Percentiles rank a stretch among this genome's conserved stretches.
Conservation (phyloP, 1,140 invertebrate genomes). For the Trachymyrmex cornetzi region DNA sequence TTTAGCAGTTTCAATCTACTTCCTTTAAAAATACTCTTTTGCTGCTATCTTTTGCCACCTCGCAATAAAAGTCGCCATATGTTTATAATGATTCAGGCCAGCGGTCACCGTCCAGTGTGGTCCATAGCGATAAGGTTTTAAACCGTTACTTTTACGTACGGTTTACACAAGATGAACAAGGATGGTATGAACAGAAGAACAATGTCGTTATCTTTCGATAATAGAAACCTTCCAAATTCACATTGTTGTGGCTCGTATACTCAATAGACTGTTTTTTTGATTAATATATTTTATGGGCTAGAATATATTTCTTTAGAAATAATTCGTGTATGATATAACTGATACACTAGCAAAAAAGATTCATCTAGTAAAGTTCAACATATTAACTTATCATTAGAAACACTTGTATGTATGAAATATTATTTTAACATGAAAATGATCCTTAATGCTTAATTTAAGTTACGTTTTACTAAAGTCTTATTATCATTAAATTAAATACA, state of each 20-base stretch:
- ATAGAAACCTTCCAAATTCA: neutral
- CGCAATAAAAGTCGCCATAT: conserved; percentile 54
- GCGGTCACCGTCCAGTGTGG: conserved; percentile 30
- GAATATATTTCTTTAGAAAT: neutral
- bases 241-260: neutral
- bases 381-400: neutral
- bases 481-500: neutral
- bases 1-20: neutral
- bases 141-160: conserved; percentile 41
- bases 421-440: conserved; percentile 3
- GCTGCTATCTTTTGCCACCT: neutral
- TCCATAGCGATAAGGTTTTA: conserved; percentile 58
- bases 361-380: neutral
- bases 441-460: neutral
- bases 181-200: conserved; percentile 13
- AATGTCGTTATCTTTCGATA: neutral
- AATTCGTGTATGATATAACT: neutral
- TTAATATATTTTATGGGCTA: neutral
- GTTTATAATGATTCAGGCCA: conserved; percentile 62
- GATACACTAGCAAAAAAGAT: neutral
- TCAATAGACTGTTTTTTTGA: neutral
- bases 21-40: conserved; percentile 5
- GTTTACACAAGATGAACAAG: conserved; percentile 28
- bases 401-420: neutral
- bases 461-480: neutral